Conservation (phyloP, 1,140 invertebrate genomes). For the Drosophila persimilis region DNA sequence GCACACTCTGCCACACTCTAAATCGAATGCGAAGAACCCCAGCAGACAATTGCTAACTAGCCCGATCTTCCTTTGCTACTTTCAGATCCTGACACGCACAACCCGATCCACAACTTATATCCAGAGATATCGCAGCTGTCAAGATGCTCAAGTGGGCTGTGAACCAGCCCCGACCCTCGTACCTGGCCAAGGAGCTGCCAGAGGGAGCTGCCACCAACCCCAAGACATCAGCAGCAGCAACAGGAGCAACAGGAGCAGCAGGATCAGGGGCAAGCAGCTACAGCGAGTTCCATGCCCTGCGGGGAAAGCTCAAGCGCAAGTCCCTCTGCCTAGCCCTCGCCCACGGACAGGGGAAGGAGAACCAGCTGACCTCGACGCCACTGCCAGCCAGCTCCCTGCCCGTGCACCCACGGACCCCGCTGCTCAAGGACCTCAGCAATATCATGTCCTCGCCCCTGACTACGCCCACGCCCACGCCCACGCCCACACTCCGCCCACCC, state of each 20-base stretch:
- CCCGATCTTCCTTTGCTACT: slow-evolving; percentile 29
- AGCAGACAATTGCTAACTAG: slow-evolving; percentile 37
- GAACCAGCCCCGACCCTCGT: slow-evolving; percentile 72
- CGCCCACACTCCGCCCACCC: not conserved
- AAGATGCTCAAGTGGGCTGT: slow-evolving; percentile 82
- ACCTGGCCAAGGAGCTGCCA: slow-evolving; percentile 44
- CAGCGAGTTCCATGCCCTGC: slow-evolving; percentile 44
- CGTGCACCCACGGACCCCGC: slow-evolving; percentile 29
- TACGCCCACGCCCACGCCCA: slow-evolving; percentile 27
- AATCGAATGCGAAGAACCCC: not conserved
- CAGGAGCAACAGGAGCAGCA: slow-evolving; percentile 8
- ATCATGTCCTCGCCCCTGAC: slow-evolving; percentile 48
- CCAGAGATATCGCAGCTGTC: slow-evolving; percentile 43
- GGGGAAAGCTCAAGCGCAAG: slow-evolving; percentile 48
- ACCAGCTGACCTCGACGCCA: slow-evolving; percentile 76
- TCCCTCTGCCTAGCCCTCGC: slow-evolving; percentile 19
- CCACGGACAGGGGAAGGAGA: slow-evolving; percentile 62
- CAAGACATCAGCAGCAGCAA: slow-evolving; percentile 1
- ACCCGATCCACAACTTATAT: slow-evolving; percentile 5
- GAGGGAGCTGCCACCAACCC: slow-evolving; percentile 18
- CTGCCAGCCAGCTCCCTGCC: slow-evolving; percentile 48
- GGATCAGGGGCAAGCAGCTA: slow-evolving; percentile 27
- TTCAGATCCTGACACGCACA: slow-evolving; percentile 10
- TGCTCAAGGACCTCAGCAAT: slow-evolving; percentile 72
- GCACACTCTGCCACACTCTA: not conserved